These are phyloP conservation scores for Exephanes ischioxanthus DNA, from an alignment of 2,888 invertebrate species.

Conservation along the genomic window DNA sequence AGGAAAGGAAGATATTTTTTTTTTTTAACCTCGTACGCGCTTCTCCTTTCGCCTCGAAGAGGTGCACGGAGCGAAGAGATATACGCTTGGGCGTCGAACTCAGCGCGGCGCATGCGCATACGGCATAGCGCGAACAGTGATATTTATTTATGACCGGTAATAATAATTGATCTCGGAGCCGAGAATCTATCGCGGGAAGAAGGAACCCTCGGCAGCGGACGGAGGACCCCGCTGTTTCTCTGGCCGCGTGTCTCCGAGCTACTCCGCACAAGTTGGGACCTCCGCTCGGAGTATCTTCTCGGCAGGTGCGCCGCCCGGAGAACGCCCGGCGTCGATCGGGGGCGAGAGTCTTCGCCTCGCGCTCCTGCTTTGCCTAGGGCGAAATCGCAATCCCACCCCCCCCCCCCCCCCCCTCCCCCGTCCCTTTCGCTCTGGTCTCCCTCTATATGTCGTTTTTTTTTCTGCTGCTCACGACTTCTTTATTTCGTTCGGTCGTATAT, in stretches of 20 bases:
- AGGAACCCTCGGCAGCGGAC: slow-evolving; percentile 25
- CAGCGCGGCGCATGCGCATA: background rate
- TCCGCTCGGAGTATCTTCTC: slow-evolving; percentile 26
- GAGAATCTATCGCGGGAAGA: slow-evolving; percentile 69
- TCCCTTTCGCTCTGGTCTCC: slow-evolving; percentile 3
- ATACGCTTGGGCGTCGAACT: slow-evolving; percentile 14
- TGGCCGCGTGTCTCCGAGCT: slow-evolving; percentile 34
- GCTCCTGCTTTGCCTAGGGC: slow-evolving; percentile 60
- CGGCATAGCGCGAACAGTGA: slow-evolving; percentile 69
- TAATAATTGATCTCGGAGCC: slow-evolving; percentile 78
- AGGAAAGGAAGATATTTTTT: background rate
- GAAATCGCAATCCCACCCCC: slow-evolving; percentile 33
- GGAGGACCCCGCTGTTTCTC: slow-evolving; percentile 39
- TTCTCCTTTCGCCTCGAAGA: slow-evolving; percentile 1
- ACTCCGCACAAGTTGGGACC: slow-evolving; percentile 27
- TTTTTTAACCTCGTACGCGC: slow-evolving; percentile 35
- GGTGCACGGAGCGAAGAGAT: background rate
- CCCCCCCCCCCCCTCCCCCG: background rate
- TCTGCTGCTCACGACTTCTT: slow-evolving; percentile 76
- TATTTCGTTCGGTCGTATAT: slow-evolving; percentile 78
- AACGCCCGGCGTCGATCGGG: slow-evolving; percentile 50
- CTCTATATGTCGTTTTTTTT: background rate
- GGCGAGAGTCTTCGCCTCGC: slow-evolving; percentile 42
- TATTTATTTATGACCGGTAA: slow-evolving; percentile 80
- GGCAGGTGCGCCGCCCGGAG: slow-evolving; percentile 58